These are phyloP conservation scores for Parazoanthus atlanticus DNA, from an alignment of 92 coral and sea anemone species.

Conservation along the genomic window DNA sequence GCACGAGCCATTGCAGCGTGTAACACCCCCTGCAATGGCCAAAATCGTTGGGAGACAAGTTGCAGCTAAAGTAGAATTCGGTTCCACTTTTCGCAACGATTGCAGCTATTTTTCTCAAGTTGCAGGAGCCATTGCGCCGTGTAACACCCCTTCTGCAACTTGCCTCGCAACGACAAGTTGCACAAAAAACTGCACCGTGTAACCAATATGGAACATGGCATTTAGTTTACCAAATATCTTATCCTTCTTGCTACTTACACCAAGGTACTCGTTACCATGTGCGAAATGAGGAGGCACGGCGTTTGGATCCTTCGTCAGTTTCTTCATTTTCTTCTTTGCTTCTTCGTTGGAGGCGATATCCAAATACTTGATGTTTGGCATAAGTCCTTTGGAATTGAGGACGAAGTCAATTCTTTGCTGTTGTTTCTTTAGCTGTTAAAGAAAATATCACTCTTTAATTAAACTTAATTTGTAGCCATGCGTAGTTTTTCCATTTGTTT, in stretches of 20 bases:
- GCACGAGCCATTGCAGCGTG: too few species aligned
- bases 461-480: neutral
- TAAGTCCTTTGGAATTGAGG: slow-evolving; percentile 54
- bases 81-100: too few species aligned
- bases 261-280: slow-evolving; percentile 85
- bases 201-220: too few species aligned
- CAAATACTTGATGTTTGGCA: slow-evolving; percentile 47
- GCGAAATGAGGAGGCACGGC: slow-evolving; percentile 89
- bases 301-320: slow-evolving; percentile 60
- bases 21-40: too few species aligned
- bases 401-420: slow-evolving; percentile 73
- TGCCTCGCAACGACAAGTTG: too few species aligned
- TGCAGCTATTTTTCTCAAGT: too few species aligned
- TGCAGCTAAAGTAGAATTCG: too few species aligned
- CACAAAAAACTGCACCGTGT: too few species aligned
- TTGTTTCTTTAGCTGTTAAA: slow-evolving; percentile 74
- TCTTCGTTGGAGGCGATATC: slow-evolving; percentile 77
- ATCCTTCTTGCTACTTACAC: slow-evolving; percentile 58
- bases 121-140: too few species aligned
- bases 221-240: too few species aligned
- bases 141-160: too few species aligned
- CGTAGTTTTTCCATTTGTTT: neutral
- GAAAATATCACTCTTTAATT: neutral
- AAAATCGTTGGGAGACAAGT: too few species aligned
- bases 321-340: slow-evolving; percentile 77